Conservation (phyloP, 2,888 invertebrate species). For the Thereva nobilitata region DNA sequence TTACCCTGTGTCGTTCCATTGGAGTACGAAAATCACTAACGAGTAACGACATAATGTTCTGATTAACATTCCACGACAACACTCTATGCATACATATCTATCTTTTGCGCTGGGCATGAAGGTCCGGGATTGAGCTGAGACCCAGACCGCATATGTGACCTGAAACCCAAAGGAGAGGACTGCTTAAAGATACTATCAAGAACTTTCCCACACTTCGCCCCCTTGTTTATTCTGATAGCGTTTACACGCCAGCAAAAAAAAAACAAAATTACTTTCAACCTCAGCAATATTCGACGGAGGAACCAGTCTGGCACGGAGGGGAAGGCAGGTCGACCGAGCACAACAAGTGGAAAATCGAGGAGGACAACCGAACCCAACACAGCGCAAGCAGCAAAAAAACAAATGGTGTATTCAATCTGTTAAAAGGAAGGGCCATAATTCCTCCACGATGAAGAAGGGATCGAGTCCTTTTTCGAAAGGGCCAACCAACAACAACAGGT, state of each 20-base stretch:
- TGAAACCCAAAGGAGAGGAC: slow-evolving; percentile 10
- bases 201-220: slow-evolving; percentile 27
- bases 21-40: slow-evolving; percentile 10
- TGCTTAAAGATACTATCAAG: slow-evolving; percentile 10
- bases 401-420: slow-evolving; percentile 13
- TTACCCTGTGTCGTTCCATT: no score
- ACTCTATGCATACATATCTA: background rate
- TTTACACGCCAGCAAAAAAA: slow-evolving; percentile 9
- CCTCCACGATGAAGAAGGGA: slow-evolving; percentile 6
- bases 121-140: background rate
- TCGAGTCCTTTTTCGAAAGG: background rate
- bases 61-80: slow-evolving; percentile 27
- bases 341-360: slow-evolving; percentile 31
- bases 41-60: slow-evolving; percentile 29
- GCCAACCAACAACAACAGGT: slow-evolving; percentile 15
- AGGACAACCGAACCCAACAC: slow-evolving; percentile 3
- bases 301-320: background rate
- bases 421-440: slow-evolving; percentile 5
- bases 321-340: background rate
- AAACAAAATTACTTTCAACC: background rate
- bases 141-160: slow-evolving; percentile 19
- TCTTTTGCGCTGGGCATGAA: no score
- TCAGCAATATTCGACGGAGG: no score
- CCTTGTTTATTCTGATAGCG: slow-evolving; percentile 1
- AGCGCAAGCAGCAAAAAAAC: background rate